Evolutionary conservation across 1,140 invertebrate species (phyloP), one percentile per base, ranked within the genome.

Genomic region (Lasioglossum baleicum): DNA sequence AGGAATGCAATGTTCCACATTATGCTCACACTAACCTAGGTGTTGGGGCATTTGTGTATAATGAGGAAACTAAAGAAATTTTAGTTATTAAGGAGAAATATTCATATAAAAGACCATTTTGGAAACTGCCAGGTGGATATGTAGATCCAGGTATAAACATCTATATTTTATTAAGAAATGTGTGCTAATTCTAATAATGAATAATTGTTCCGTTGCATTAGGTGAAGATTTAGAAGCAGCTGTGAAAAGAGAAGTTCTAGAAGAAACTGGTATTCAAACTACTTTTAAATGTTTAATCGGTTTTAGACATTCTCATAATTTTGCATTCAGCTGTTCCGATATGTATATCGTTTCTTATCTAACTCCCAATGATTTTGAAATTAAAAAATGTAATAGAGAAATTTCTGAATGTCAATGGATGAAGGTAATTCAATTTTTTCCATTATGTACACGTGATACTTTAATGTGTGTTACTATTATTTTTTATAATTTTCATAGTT

Each of bases 81-180:
- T 93, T 98, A 51, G 96, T 97, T 0, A 95, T 98, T 20, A 95
- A 95, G 80, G 97, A 98, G 89, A 96, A 95, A 89, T 83, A 88
- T 69, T 13, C 75, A 74, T 20, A 65, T 7, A 53, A 51, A 53
- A 75, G 68, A 44, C 63, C 92, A 88, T 93, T 95, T 86, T 99
- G 97, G 97, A 99, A 99, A 93, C 93, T 99, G 22, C 98, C 98
- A 40, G 98, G 98, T 77, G 98, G 98, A 73, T 97, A 97, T 93
- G 96, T 98, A 42, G 97, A 98, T 90, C 96, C 95, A 92, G 95
- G 96, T 97, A 82, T 53, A 61, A 17, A 8, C 31, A 63, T 64
- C 63, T 11, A 66, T 0, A 31, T 35, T 15, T n/a, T 7, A 44
- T 51, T 68, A 10, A 42, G 2, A 65, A 77, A 44, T 44, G 31